Conservation (phyloP, 2,888 invertebrate genomes). For the Drosophila flavopinicola region DNA sequence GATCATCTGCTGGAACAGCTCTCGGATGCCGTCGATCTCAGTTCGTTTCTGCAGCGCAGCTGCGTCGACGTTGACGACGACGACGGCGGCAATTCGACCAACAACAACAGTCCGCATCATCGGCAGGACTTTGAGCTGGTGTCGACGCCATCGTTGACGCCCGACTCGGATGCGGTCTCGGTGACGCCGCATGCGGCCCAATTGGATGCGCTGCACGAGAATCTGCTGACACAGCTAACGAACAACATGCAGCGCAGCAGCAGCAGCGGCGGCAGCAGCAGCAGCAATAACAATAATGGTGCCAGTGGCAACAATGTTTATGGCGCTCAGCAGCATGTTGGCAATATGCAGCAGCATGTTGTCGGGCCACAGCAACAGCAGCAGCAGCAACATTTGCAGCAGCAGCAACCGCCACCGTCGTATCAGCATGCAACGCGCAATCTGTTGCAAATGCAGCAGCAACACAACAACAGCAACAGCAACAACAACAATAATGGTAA, state of each 20-base stretch:
- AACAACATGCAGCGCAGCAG: constrained; percentile 77
- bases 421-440: constrained; percentile 81
- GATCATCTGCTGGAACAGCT: constrained; percentile 91
- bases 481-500: constrained; percentile 80
- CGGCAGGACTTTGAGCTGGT: constrained; percentile 88
- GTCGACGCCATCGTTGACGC: constrained; percentile 89
- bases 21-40: constrained; percentile 91
- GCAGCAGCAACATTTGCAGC: constrained; percentile 85
- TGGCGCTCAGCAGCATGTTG: constrained; percentile 86
- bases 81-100: constrained; percentile 69
- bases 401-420: constrained; percentile 78
- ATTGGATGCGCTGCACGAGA: constrained; percentile 91
- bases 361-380: constrained; percentile 73
- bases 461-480: constrained; percentile 75
- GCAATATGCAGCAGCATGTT: constrained; percentile 85
- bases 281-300: constrained; percentile 85
- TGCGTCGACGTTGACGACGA: constrained; percentile 85
- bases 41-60: constrained; percentile 89
- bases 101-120: constrained; percentile 86
- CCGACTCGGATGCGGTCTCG: constrained; percentile 86
- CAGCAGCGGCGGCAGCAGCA: constrained; percentile 86
- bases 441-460: constrained; percentile 70
- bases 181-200: constrained; percentile 81
- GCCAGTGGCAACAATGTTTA: constrained; percentile 82
- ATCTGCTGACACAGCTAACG: constrained; percentile 87